phyloP scores from a whole-genome alignment of 1,140 invertebrate genomes.

The Pseudomyrmex pallidus region DNA sequence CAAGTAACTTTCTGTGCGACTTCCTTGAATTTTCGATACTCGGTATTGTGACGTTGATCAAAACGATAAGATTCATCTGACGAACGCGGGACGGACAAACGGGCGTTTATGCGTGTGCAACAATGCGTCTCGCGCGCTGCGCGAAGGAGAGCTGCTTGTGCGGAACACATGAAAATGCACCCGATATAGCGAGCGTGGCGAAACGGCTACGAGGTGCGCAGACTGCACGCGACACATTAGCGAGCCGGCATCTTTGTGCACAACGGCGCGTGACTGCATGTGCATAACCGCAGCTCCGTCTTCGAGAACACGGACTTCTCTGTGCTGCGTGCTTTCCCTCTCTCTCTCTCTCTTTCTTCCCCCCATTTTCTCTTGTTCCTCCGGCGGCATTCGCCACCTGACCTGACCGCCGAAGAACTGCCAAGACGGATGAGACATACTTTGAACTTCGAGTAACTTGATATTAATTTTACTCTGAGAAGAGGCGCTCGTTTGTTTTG shows the following conservation, averaged over 20 bases:
- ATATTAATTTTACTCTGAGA: conserved; percentile 51
- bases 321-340: conserved; percentile 12
- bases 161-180: not conserved
- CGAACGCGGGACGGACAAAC: conserved; percentile 6
- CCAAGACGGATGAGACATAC: conserved; percentile 55
- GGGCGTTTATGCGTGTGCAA: conserved; percentile 37
- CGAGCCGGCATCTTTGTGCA: conserved; percentile 66
- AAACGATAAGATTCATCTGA: conserved; percentile 14
- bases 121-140: conserved; percentile 31
- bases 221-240: conserved; percentile 69
- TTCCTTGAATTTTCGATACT: conserved; percentile 24
- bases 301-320: conserved; percentile 68
- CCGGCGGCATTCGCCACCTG: conserved; percentile 43
- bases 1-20: not conserved
- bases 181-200: conserved; percentile 48
- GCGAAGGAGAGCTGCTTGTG: not conserved
- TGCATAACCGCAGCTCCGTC: conserved; percentile 58
- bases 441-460: conserved; percentile 58
- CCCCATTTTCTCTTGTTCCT: conserved; percentile 28
- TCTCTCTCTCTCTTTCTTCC: not conserved
- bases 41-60: conserved; percentile 5
- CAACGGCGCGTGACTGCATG: conserved; percentile 67
- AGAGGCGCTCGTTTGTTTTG: conserved; percentile 49
- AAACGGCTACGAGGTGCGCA: conserved; percentile 44
- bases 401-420: conserved; percentile 54